Evolutionary conservation across 2,888 invertebrate species (phyloP).

Genomic region (Cinara cedri): DNA sequence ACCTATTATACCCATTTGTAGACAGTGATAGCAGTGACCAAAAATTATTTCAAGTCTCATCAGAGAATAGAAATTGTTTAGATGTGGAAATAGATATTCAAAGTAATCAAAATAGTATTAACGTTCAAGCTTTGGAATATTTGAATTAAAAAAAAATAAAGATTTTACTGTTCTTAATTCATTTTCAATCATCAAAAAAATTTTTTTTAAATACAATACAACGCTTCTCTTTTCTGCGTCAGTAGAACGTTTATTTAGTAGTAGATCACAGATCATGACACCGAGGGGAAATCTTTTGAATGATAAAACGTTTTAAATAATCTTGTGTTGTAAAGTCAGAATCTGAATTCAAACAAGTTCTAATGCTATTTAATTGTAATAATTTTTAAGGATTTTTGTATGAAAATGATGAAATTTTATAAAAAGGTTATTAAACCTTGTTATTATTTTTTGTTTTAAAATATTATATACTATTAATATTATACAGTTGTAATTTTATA

Average conservation of each 20-base stretch:
- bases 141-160: neutral
- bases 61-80: neutral
- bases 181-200: neutral
- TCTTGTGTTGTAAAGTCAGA: neutral
- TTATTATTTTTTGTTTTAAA: neutral
- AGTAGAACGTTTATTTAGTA: neutral
- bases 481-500: constrained; percentile 1
- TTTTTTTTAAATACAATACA: constrained; percentile 4
- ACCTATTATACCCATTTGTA: too few relatives aligned
- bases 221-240: neutral
- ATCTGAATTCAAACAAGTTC: neutral
- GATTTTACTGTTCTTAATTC: neutral
- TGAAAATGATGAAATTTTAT: too few relatives aligned
- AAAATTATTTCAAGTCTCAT: neutral
- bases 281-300: neutral
- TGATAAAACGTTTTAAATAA: neutral
- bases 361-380: too few relatives aligned
- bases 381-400: too few relatives aligned
- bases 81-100: neutral
- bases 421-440: neutral
- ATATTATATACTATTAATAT: too few relatives aligned
- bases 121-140: neutral
- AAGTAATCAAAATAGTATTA: neutral
- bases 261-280: neutral
- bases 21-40: neutral